Base-by-base conservation (phyloP, 2,113 vertebrate genomes). In the Erinaceus europaeus region DNA sequence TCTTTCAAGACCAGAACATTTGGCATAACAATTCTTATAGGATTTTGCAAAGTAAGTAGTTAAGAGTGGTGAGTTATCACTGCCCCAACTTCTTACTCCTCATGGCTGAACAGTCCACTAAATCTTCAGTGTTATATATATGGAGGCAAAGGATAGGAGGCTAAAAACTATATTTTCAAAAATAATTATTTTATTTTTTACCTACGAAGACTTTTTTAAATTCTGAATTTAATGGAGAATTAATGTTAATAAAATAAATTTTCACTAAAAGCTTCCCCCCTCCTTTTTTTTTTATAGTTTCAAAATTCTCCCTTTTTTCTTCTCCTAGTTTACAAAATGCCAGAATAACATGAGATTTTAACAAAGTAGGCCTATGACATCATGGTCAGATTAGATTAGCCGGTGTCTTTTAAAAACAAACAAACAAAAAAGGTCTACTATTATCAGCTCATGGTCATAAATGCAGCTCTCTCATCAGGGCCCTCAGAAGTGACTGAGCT, bases 191-290 rank as follows among this genome's bases (percentile, higher is more conserved):
- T 38, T 46, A n/a, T 29, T 57, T 46, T 79, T 9, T n/a, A 75
- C 44, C 25, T 36, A 55, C 44, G 32, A 52, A 7, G 50, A 62
- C 15, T 36, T 64, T 80, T 61, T 62, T 4, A 62, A 84, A 86
- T 40, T 87, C n/a, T 17, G 90, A 84, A 86, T 50, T 21, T 93
- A 34, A 91, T 62, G 84, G 44, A 62, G 21, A 78, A 71, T 91
- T 65, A 84, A 72, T 79, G 74, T 52, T 89, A 84, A 76, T 88
- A 84, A 90, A 69, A 53, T 32, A 13, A 65, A 65, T 65, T 17
- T 38, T 65, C 69, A 69, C 53, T 52, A 27, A 75, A 86, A 48
- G 11, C 55, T 68, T 73, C 42, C 53, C 5, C 2, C 23, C 20
- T 29, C 50, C 69, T 81, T 67, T 5, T 55, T 48, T 20, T 53